Evolutionary conservation across 2,888 invertebrate genomes (phyloP).

Genomic region (Lycaena phlaeas): DNA sequence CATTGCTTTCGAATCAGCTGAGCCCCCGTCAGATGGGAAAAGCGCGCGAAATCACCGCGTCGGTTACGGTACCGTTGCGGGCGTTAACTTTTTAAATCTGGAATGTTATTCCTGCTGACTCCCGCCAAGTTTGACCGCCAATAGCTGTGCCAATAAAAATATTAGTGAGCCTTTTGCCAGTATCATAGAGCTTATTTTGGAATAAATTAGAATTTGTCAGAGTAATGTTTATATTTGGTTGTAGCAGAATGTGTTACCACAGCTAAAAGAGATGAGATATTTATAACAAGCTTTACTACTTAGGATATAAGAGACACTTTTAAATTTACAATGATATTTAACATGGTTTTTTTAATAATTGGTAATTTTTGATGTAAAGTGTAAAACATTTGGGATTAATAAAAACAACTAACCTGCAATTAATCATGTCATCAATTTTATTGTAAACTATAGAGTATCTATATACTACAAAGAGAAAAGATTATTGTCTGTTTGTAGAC

Average conservation of each 20-base stretch:
- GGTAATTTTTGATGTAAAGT: no score
- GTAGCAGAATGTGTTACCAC: not conserved
- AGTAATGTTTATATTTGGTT: not conserved
- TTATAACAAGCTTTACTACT: not conserved
- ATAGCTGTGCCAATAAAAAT: not conserved
- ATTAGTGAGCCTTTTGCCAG: not conserved
- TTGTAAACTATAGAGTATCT: no score
- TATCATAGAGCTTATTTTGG: slow-evolving; percentile 6
- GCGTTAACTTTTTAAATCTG: slow-evolving; percentile 47
- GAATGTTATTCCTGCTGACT: slow-evolving; percentile 33
- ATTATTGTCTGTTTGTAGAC: no score
- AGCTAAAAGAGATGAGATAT: not conserved
- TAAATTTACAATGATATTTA: no score
- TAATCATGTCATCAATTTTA: no score
- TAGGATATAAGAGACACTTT: not conserved
- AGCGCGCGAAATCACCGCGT: slow-evolving; percentile 41
- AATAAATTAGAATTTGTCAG: not conserved
- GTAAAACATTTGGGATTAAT: no score
- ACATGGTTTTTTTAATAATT: no score
- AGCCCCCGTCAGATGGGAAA: slow-evolving; percentile 22
- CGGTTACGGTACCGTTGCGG: slow-evolving; percentile 50
- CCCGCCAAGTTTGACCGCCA: slow-evolving; percentile 22
- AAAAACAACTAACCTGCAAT: no score
- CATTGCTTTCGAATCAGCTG: slow-evolving; percentile 10
- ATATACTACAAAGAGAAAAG: no score